phyloP scores from a whole-genome alignment of 2,113 vertebrate species.

The Ifrita kowaldi region DNA sequence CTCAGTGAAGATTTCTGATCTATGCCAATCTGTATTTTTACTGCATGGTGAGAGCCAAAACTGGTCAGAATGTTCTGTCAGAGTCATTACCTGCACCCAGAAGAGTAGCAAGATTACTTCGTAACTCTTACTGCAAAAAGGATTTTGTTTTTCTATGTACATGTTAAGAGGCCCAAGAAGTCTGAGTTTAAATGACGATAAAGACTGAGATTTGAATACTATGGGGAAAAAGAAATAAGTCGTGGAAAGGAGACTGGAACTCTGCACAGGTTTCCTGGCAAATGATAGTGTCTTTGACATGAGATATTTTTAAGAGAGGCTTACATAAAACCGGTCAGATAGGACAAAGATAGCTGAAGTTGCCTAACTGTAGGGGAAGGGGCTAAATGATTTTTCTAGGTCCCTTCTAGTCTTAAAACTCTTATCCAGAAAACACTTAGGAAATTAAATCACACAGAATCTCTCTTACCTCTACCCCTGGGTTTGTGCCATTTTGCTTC shows the following conservation, averaged over 20 bases:
- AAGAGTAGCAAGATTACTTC: not conserved
- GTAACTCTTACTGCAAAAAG: not conserved
- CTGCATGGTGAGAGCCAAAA: not conserved
- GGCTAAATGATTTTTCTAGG: not conserved
- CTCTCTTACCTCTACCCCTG: not conserved
- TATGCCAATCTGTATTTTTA: not conserved
- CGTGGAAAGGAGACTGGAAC: not conserved
- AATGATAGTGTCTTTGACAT: not conserved
- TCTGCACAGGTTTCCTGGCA: not conserved
- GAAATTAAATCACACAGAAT: not conserved
- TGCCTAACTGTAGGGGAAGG: not conserved
- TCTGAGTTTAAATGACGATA: not conserved
- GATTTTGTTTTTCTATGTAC: not conserved
- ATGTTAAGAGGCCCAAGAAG: accelerated
- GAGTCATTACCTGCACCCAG: not conserved
- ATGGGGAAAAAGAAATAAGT: not conserved
- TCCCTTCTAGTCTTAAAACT: not conserved
- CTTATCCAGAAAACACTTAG: not conserved
- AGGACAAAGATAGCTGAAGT: not conserved
- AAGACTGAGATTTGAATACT: not conserved
- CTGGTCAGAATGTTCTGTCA: not conserved
- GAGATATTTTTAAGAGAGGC: not conserved
- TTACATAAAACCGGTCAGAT: not conserved
- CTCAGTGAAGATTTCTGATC: not conserved
- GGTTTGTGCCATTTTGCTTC: not conserved